These are phyloP conservation scores for Gobius niger DNA, from an alignment of 2,113 vertebrate genomes.

Conservation along the genomic window DNA sequence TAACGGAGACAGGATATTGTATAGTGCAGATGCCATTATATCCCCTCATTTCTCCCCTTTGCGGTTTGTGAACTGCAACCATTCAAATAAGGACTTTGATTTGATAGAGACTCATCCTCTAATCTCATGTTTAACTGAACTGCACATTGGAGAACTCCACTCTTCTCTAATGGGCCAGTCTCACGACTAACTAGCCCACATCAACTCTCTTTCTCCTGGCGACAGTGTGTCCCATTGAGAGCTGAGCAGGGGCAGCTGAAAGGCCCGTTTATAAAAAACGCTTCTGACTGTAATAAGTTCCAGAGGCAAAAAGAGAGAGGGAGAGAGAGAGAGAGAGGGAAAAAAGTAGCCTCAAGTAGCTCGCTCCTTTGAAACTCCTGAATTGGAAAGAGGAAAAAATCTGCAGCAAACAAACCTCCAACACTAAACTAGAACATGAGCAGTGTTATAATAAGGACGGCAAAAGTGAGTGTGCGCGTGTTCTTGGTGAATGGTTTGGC, in stretches of 20 bases:
- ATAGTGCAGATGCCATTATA: too few relatives aligned
- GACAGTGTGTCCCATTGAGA: slow-evolving; percentile 72
- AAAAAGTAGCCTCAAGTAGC: slow-evolving; percentile 54
- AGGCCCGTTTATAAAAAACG: slow-evolving; percentile 72
- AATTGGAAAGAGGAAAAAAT: slow-evolving; percentile 64
- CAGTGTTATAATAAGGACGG: slow-evolving; percentile 32
- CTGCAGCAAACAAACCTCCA: slow-evolving; percentile 61
- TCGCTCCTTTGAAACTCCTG: slow-evolving; percentile 65
- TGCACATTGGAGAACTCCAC: slow-evolving; percentile 36
- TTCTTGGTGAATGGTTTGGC: slow-evolving; percentile 51
- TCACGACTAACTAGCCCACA: slow-evolving; percentile 58
- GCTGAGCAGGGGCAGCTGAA: slow-evolving; percentile 59
- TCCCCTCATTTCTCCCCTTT: too few relatives aligned
- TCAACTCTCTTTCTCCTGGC: slow-evolving; percentile 63
- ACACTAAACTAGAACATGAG: slow-evolving; percentile 35
- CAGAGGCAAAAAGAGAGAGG: slow-evolving; percentile 58
- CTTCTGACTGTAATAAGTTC: slow-evolving; percentile 75
- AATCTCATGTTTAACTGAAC: slow-evolving; percentile 14
- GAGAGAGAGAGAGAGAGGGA: slow-evolving; percentile 55
- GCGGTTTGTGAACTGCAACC: too few relatives aligned
- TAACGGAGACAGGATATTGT: too few relatives aligned
- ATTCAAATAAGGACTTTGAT: background rate
- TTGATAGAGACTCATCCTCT: background rate
- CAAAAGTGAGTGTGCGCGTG: slow-evolving; percentile 56
- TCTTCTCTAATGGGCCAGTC: slow-evolving; percentile 48